Evolutionary conservation across 2,888 invertebrate species (phyloP).

Genomic region (Smittia aterrima): DNA sequence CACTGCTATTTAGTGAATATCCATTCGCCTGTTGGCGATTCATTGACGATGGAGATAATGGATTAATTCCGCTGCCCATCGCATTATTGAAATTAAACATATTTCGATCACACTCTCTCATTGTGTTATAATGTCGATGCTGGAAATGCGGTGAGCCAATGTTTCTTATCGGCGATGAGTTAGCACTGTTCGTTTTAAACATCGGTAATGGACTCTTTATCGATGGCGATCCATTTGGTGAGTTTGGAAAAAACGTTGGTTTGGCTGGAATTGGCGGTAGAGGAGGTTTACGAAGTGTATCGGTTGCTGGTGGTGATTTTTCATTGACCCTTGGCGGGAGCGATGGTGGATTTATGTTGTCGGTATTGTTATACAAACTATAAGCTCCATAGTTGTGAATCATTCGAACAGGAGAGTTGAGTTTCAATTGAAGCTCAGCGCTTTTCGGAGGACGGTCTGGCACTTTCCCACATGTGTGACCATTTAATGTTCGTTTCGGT

Average conservation of each 20-base stretch:
- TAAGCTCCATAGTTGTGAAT: conserved; percentile 28
- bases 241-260: conserved; percentile 45
- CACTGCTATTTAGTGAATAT: conserved; percentile 42
- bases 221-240: conserved; percentile 19
- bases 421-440: conserved; percentile 51
- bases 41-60: conserved; percentile 38
- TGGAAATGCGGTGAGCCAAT: conserved; percentile 65
- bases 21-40: conserved; percentile 48
- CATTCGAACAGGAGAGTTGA: conserved; percentile 46
- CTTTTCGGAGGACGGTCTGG: conserved; percentile 70
- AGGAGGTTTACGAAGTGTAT: conserved; percentile 67
- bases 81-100: conserved; percentile 38
- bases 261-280: conserved; percentile 64
- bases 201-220: conserved; percentile 57
- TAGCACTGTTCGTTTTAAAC: conserved; percentile 52
- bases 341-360: conserved; percentile 50
- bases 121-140: conserved; percentile 18
- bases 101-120: conserved; percentile 13
- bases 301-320: conserved; percentile 54
- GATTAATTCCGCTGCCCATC: conserved; percentile 46
- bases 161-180: conserved; percentile 54
- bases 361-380: conserved; percentile 32
- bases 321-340: conserved; percentile 44
- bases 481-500: conserved; percentile 61
- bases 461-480: conserved; percentile 54